A percentile compares a stretch with the other conserved stretches of the same genome.
Conservation (phyloP, 2,888 invertebrate species). For the Drosophila parthenogenetica region DNA sequence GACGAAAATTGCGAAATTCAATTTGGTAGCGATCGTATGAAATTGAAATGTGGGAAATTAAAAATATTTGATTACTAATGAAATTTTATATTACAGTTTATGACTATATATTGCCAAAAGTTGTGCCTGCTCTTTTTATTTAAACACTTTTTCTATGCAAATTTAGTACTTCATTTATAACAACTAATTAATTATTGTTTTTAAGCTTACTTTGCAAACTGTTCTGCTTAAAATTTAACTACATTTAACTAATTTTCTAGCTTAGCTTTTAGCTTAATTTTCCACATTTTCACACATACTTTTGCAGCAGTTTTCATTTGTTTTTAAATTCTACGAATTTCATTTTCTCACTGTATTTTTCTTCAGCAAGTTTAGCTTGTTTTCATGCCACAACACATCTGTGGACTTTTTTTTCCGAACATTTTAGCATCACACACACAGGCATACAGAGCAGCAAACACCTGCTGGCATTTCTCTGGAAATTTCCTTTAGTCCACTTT, state of each 20-base stretch:
- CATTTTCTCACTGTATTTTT: not conserved
- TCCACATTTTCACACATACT: not conserved
- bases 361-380: slow-evolving; percentile 5
- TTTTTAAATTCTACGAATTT: not conserved
- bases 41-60: too few species aligned
- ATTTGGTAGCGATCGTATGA: too few species aligned
- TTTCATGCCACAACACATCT: slow-evolving; percentile 12
- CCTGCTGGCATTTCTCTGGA: slow-evolving; percentile 16
- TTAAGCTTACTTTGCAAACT: too few species aligned
- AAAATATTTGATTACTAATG: too few species aligned
- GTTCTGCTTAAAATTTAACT: not conserved
- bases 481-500: not conserved
- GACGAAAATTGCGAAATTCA: too few species aligned
- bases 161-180: too few species aligned
- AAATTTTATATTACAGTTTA: too few species aligned
- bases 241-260: not conserved
- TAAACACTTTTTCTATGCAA: too few species aligned
- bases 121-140: too few species aligned
- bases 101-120: too few species aligned
- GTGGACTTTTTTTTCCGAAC: slow-evolving; percentile 26
- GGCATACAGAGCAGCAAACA: slow-evolving; percentile 1
- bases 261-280: not conserved
- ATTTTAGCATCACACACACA: slow-evolving; percentile 21
- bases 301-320: not conserved
- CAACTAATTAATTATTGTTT: too few species aligned